Base-by-base conservation (phyloP, 2,888 invertebrate species). In the Reticulitermes lucifugus region DNA sequence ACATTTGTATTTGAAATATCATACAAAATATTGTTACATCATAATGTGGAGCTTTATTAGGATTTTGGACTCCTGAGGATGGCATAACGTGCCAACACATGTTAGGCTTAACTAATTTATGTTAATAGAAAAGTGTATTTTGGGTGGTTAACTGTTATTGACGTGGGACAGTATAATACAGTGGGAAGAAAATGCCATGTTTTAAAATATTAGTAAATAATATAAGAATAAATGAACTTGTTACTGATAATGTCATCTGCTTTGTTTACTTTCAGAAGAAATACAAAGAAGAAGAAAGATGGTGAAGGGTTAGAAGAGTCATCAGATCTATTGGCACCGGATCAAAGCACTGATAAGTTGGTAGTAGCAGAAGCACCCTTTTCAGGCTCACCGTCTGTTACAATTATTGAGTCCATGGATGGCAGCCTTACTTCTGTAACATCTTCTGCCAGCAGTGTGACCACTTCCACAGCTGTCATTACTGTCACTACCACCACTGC, bases 251-350 rank as follows among this genome's bases (percentile, higher is more conserved):
- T 65, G n/a, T 18, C 55, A 12, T 55, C 18, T 35, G 14, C 9
- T 51, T 46, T n/a, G 22, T 5, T 83, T 59, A 3, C 70, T 85
- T 59, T 22, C 59, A 87, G 86, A 75, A 87, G 75, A 79, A 29
- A 80, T 55, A 59, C 43, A 14, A 87, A 87, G 75, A 86, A 86
- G 55, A 87, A 87, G 84, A 85, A 86, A 73, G 85, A 83, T 35
- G 86, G 79, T 25, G 85, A 77, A 2, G 84, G 55, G 25, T 18
- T 35, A 84, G 80, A 70, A 35, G 84, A 80, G 29, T 14, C 21
- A 2, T 51, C 10, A 46, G 77, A 77, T 46, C 43, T 46, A 21
- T 46, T 46, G 18, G 46, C n/a, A 0, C 0, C 46, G 77, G 77
- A 77, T 51, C 43, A 43, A 46, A 77, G 77, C 25, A 77, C 46